phyloP scores from a whole-genome alignment of 1,140 invertebrate genomes.

The Hypsibius dujardini region DNA sequence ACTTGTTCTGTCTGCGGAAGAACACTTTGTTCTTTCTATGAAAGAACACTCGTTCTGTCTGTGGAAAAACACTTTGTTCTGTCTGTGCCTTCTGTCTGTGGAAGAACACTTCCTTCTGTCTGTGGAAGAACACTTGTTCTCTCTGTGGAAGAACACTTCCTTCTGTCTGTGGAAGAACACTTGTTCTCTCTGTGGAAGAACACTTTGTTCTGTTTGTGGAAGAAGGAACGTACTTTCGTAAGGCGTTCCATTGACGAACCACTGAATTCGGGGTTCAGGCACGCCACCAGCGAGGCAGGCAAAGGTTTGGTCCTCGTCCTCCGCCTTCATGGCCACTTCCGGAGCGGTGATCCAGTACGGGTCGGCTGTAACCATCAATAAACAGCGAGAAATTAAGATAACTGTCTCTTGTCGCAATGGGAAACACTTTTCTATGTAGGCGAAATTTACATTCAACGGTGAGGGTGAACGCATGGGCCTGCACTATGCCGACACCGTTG shows the following conservation, averaged over 20 bases:
- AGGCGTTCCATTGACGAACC: conserved; percentile 88
- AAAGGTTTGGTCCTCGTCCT: conserved; percentile 72
- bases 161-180: too few species aligned
- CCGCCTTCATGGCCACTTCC: conserved; percentile 64
- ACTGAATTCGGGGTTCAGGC: conserved; percentile 73
- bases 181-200: too few species aligned
- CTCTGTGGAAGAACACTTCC: too few species aligned
- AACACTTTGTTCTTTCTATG: too few species aligned
- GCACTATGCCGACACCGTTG: conserved; percentile 64
- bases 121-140: too few species aligned
- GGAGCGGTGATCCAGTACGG: conserved; percentile 86
- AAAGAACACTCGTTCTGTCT: too few species aligned
- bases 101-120: too few species aligned
- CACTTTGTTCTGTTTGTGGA: too few species aligned
- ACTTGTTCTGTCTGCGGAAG: too few species aligned
- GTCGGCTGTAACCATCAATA: conserved; percentile 40
- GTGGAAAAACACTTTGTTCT: too few species aligned
- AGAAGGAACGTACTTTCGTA: conserved; percentile 38
- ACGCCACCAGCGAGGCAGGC: conserved; percentile 66
- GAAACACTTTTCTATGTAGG: conserved; percentile 18
- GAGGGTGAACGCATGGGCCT: conserved; percentile 63
- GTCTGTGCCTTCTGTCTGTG: too few species aligned
- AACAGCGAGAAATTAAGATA: not conserved
- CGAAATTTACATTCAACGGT: conserved; percentile 47
- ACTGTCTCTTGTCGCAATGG: conserved; percentile 17